phyloP scores from a whole-genome alignment of 2,113 vertebrate species.

The Axis porcinus region DNA sequence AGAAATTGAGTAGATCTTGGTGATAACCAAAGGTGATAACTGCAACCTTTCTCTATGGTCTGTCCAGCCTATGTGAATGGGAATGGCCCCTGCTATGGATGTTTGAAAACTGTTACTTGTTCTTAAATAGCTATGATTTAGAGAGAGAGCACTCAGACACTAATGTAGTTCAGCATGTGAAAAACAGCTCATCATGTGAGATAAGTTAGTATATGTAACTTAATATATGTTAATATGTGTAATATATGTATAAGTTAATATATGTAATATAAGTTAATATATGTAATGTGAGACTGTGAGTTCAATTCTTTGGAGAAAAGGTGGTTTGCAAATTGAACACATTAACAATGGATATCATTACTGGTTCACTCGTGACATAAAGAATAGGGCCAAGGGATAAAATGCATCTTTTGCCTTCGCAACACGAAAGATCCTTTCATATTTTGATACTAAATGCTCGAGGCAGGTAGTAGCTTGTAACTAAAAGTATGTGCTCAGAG shows the following conservation, averaged over 20 bases:
- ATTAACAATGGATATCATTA: background rate
- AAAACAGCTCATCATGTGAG: background rate
- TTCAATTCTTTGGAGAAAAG: conserved; percentile 13
- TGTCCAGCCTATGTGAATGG: background rate
- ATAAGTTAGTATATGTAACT: conserved; percentile 7
- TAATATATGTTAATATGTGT: background rate
- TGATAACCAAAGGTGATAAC: background rate
- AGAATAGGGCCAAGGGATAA: background rate
- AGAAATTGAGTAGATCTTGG: background rate
- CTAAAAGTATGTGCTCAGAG: conserved; percentile 18
- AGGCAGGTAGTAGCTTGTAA: background rate
- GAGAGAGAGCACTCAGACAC: background rate
- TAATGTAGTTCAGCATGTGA: background rate
- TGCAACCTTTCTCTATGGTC: background rate
- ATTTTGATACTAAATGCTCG: conserved; percentile 11
- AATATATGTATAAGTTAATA: background rate
- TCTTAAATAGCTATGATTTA: conserved; percentile 13
- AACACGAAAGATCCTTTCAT: background rate
- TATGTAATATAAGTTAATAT: conserved; percentile 1
- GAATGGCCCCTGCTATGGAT: background rate
- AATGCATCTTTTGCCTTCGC: background rate
- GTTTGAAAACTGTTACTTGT: background rate
- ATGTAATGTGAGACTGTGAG: background rate
- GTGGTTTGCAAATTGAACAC: conserved; percentile 15
- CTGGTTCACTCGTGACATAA: background rate